Conservation (phyloP, 2,797 vertebrate genomes). For the Poecilia velifera region DNA sequence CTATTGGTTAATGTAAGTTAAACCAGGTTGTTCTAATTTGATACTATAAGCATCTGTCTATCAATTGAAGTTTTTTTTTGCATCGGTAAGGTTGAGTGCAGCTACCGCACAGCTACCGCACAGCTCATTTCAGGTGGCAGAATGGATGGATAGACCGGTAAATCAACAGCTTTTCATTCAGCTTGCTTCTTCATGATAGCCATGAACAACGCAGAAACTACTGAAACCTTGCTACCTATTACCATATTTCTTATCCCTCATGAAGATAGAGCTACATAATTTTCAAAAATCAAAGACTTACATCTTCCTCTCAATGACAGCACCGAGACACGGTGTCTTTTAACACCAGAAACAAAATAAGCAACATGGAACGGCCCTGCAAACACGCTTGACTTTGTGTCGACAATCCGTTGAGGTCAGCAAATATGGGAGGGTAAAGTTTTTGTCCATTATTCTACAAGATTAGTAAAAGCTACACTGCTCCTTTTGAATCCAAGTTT, state of each 20-base stretch:
- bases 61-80: neutral
- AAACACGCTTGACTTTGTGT: neutral
- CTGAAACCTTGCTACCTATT: neutral
- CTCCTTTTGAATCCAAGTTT: neutral
- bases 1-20: slow-evolving; percentile 31
- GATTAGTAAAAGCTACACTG: neutral
- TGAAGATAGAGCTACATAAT: neutral
- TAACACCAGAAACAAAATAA: neutral
- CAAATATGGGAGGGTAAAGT: neutral
- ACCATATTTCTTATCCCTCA: neutral
- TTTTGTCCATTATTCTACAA: neutral
- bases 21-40: slow-evolving; percentile 36
- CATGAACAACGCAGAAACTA: neutral
- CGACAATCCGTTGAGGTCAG: neutral
- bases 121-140: neutral
- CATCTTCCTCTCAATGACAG: neutral
- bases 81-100: neutral
- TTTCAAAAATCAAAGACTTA: neutral
- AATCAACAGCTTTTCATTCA: neutral
- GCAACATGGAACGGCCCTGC: neutral
- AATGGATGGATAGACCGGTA: neutral
- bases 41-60: neutral
- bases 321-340: neutral
- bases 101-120: neutral
- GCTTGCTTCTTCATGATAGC: neutral